Conservation (phyloP, 2,888 invertebrate species). For the Eristalis pertinax region DNA sequence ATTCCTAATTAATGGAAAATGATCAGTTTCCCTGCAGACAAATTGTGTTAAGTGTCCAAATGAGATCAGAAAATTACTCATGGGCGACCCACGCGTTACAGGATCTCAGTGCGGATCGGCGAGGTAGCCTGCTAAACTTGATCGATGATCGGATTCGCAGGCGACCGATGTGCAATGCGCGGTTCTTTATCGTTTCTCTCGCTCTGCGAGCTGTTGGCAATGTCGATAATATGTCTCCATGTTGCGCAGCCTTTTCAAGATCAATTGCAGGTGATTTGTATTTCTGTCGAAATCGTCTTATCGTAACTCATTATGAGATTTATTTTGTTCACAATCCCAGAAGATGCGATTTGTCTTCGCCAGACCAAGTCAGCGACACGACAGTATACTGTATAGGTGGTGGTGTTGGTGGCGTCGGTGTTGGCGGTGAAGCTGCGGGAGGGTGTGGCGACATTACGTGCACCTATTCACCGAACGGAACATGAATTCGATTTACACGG, state of each 20-base stretch:
- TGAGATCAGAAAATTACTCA: constrained; percentile 66
- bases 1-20: constrained; percentile 70
- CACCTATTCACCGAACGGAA: constrained; percentile 50
- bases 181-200: constrained; percentile 27
- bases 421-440: constrained; percentile 45
- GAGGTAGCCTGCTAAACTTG: constrained; percentile 47
- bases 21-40: constrained; percentile 63
- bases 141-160: constrained; percentile 62
- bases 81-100: constrained; percentile 53
- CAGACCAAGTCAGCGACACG: constrained; percentile 10
- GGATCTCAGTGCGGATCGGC: constrained; percentile 19
- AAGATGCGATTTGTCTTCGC: constrained; percentile 81
- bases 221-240: constrained; percentile 77
- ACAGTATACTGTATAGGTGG: background rate
- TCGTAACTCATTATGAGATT: constrained; percentile 82
- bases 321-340: constrained; percentile 82
- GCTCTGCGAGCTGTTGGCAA: constrained; percentile 74
- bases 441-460: constrained; percentile 35
- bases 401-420: background rate
- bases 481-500: constrained; percentile 58
- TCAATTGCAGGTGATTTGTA: constrained; percentile 82
- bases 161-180: background rate
- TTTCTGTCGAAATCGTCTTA: constrained; percentile 82
- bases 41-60: constrained; percentile 72
- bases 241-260: constrained; percentile 75